Evolutionary conservation across 2,113 vertebrate species (phyloP), one percentile per base, ranked within the genome.

Genomic region (Hoplias malabaricus): DNA sequence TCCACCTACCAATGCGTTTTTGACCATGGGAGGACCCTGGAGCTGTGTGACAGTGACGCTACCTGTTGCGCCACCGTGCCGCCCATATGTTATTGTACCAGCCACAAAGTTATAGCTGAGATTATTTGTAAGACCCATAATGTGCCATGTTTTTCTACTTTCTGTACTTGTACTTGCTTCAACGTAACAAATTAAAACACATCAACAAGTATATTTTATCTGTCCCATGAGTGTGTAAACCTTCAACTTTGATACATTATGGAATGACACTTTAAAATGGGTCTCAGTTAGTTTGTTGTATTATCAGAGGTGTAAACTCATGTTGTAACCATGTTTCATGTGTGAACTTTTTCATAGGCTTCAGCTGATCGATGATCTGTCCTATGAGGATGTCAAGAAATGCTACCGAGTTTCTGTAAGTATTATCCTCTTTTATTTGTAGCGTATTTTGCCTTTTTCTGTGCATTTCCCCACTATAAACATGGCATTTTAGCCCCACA

Each of bases 381-480:
- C 83, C 14, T 82, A 62, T 10, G 84, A 87, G 42, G 84, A 86
- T 8, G 53, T 82, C 43, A 86, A 87, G 80, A 86, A 85, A 70
- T 84, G 83, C 74, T 83, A 82, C 70, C 65, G 86, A 31, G 83
- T 70, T 27, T 86, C 83, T 23, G 86, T 87, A 65, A 86, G 86
- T 84, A 33, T 3, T 19, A 48, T 57, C 21, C 16, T 65, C 6
- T 31, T 21, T 56, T n/a, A n/a, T 56, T 25, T 56, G 11, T 25
- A 21, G 27, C 10, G n/a, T n/a, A n/a, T n/a, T n/a, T n/a, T n/a
- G n/a, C n/a, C n/a, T n/a, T n/a, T n/a, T n/a, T n/a, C n/a, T n/a
- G n/a, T n/a, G n/a, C n/a, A n/a, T n/a, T n/a, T n/a, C n/a, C n/a
- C n/a, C n/a, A n/a, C n/a, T n/a, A n/a, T n/a, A n/a, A n/a, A n/a